Percentiles rank a stretch among this genome's conserved stretches.
phyloP scores from a whole-genome alignment of 2,113 vertebrate species.

The Euleptes europaea region DNA sequence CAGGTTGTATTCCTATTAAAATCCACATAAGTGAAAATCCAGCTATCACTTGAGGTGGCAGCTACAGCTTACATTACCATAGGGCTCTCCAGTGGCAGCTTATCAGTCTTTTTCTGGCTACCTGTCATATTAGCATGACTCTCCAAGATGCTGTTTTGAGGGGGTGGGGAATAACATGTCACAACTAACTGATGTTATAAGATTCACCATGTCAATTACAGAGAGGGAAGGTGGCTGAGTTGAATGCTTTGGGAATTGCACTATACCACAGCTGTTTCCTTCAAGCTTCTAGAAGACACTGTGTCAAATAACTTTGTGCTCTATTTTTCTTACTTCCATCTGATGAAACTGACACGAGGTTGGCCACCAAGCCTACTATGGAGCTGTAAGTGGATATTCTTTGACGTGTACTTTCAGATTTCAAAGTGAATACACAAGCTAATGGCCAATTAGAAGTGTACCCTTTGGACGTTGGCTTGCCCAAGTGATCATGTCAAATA shows the following conservation, averaged over 20 bases:
- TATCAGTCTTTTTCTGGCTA: not conserved
- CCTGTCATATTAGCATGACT: not conserved
- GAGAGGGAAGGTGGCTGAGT: not conserved
- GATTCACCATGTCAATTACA: not conserved
- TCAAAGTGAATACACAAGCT: not conserved
- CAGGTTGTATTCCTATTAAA: not conserved
- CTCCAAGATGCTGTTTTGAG: not conserved
- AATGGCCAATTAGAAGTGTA: not conserved
- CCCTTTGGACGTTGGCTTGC: conserved; percentile 13
- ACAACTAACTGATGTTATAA: not conserved
- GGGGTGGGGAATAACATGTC: not conserved
- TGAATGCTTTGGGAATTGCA: not conserved
- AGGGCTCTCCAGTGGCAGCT: not conserved
- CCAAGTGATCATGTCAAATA: conserved; percentile 16
- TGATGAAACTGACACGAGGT: not conserved
- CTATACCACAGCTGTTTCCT: not conserved
- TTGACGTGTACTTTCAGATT: not conserved
- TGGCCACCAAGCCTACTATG: not conserved
- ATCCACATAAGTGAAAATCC: not conserved
- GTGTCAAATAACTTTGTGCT: conserved; percentile 17
- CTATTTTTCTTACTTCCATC: not conserved
- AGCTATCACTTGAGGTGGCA: not conserved
- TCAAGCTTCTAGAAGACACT: not conserved
- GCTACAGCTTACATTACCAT: not conserved
- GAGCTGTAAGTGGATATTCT: not conserved